Conservation (phyloP, 1,140 invertebrate species). For the Aphidius gifuensis region DNA sequence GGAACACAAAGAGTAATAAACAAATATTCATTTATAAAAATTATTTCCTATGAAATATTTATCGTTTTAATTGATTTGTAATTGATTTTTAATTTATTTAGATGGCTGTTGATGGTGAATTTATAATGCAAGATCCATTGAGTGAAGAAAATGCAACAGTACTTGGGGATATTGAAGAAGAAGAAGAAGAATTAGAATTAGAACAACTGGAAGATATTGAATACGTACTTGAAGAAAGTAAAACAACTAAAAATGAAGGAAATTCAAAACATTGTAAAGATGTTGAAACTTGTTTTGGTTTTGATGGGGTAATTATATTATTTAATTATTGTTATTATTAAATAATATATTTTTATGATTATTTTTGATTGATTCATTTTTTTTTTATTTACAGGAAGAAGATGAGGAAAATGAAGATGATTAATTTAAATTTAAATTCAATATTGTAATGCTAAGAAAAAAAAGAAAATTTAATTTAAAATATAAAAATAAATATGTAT, state of each 20-base stretch:
- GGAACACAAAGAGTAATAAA: slow-evolving; percentile 44
- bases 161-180: slow-evolving; percentile 43
- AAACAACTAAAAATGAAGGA: slow-evolving; percentile 41
- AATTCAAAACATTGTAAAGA: slow-evolving; percentile 61
- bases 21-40: neutral
- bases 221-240: slow-evolving; percentile 31
- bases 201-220: slow-evolving; percentile 42
- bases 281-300: slow-evolving; percentile 81
- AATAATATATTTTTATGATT: slow-evolving; percentile 2
- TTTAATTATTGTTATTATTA: neutral
- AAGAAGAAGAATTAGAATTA: slow-evolving; percentile 36
- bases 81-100: slow-evolving; percentile 21
- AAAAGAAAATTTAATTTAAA: neutral
- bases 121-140: slow-evolving; percentile 53
- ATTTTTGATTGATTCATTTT: slow-evolving; percentile 1
- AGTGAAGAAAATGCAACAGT: slow-evolving; percentile 43
- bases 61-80: neutral
- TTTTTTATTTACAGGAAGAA: slow-evolving; percentile 33
- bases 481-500: too few relatives aligned
- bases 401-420: slow-evolving; percentile 46
- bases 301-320: slow-evolving; percentile 67
- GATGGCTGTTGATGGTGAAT: slow-evolving; percentile 52
- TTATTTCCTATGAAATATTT: neutral
- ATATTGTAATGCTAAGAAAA: slow-evolving; percentile 44
- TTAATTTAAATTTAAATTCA: slow-evolving; percentile 37